Percentiles rank a stretch among this genome's conserved stretches.
Evolutionary conservation across 2,113 vertebrate genomes (phyloP).

Genomic region (Trachemys scripta): DNA sequence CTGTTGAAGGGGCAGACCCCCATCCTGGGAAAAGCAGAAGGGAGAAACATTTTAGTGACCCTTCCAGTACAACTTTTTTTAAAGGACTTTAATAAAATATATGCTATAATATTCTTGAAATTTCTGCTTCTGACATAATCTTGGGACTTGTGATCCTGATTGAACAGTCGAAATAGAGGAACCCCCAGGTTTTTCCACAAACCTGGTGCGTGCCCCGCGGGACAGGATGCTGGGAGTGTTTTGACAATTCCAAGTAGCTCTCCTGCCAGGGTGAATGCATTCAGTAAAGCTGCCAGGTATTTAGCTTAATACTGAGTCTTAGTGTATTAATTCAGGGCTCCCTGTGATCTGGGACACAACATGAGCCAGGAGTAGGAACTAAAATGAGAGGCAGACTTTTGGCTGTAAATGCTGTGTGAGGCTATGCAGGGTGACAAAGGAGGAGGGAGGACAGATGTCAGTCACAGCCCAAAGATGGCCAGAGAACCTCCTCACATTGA

Average conservation of each 20-base stretch:
- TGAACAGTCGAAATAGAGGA: not conserved
- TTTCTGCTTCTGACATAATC: not conserved
- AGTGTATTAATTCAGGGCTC: constrained; percentile 76
- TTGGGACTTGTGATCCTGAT: not conserved
- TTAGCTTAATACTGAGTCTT: constrained; percentile 73
- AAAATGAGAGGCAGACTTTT: constrained; percentile 79
- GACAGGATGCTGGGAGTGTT: not conserved
- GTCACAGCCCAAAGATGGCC: not conserved
- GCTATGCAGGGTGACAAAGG: constrained; percentile 60
- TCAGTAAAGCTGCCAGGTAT: constrained; percentile 71
- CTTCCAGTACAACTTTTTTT: not conserved
- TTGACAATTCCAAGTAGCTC: constrained; percentile 52
- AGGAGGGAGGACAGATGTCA: constrained; percentile 32
- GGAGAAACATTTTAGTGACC: not conserved
- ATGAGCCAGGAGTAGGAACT: constrained; percentile 74
- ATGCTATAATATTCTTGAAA: not conserved
- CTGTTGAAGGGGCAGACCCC: not conserved
- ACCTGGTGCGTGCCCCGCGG: not conserved
- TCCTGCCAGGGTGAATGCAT: constrained; percentile 36
- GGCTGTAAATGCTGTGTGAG: constrained; percentile 66
- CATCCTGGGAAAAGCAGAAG: not conserved
- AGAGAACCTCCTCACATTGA: not conserved
- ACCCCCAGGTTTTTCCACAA: not conserved
- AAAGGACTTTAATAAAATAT: not conserved
- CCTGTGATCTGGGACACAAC: constrained; percentile 71